Evolutionary conservation across 2,113 vertebrate species (phyloP).

Genomic region (Seriola dumerili): DNA sequence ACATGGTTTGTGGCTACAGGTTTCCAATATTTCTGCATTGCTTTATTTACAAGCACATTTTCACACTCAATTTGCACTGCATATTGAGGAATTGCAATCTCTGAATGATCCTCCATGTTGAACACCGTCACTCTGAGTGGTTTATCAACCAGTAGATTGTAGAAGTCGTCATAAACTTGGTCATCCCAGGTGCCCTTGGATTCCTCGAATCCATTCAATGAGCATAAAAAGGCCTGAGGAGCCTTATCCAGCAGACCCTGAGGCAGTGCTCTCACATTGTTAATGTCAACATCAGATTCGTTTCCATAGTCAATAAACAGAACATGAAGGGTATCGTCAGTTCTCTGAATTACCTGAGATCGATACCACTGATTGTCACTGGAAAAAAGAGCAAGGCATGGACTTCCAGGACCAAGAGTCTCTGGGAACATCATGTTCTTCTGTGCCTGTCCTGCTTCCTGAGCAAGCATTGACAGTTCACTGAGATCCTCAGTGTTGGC

Average conservation of each 20-base stretch:
- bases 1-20: background rate
- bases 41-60: conserved; percentile 77
- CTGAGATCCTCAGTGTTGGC: conserved; percentile 74
- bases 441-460: conserved; percentile 75
- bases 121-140: conserved; percentile 82
- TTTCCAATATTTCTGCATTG: conserved; percentile 85
- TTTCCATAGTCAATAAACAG: conserved; percentile 90
- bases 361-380: conserved; percentile 87
- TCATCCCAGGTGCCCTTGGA: conserved; percentile 84
- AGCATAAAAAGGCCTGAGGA: conserved; percentile 90
- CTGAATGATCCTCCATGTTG: conserved; percentile 47
- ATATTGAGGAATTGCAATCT: conserved; percentile 77
- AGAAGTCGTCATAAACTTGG: conserved; percentile 84
- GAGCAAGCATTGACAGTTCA: conserved; percentile 79
- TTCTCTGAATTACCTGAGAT: conserved; percentile 79
- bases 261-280: conserved; percentile 81
- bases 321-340: conserved; percentile 62
- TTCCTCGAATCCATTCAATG: conserved; percentile 85
- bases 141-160: conserved; percentile 80
- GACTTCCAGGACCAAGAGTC: conserved; percentile 76
- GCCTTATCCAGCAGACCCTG: conserved; percentile 73
- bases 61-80: conserved; percentile 83
- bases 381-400: conserved; percentile 86
- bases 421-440: background rate
- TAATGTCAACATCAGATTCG: conserved; percentile 72